A percentile compares a stretch with the other conserved stretches of the same genome.
phyloP scores from a whole-genome alignment of 2,797 vertebrate species.

The Scleropages formosus region DNA sequence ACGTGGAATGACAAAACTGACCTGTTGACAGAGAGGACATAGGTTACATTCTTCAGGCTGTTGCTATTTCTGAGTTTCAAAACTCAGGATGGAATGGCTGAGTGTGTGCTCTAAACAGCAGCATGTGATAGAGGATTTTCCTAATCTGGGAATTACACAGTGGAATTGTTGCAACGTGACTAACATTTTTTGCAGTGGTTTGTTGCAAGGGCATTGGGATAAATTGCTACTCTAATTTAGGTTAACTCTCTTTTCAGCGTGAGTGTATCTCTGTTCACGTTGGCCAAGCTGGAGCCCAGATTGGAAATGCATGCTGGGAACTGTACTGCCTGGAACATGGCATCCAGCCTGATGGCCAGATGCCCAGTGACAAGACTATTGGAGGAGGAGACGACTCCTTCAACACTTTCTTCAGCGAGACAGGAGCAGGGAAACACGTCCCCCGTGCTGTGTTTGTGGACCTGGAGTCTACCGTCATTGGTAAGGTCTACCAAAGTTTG shows the following conservation, averaged over 20 bases:
- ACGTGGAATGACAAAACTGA: not conserved
- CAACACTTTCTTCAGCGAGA: constrained; percentile 82
- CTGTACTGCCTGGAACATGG: constrained; percentile 72
- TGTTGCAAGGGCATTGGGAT: not conserved
- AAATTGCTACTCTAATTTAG: not conserved
- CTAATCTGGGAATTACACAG: not conserved
- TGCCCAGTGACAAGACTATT: constrained; percentile 65
- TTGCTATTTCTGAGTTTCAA: not conserved
- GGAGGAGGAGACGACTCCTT: constrained; percentile 75
- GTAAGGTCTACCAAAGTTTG: constrained; percentile 55
- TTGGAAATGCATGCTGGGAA: constrained; percentile 72
- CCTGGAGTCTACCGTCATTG: constrained; percentile 88
- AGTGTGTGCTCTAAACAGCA: not conserved
- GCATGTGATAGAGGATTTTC: not conserved
- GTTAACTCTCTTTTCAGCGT: constrained; percentile 46
- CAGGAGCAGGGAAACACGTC: constrained; percentile 81
- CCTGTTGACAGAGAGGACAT: not conserved
- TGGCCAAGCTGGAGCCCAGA: constrained; percentile 71
- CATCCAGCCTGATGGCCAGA: constrained; percentile 71
- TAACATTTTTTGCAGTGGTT: not conserved
- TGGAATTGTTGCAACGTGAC: not conserved
- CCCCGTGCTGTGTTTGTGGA: constrained; percentile 89
- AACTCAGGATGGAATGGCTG: not conserved
- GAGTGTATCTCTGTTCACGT: constrained; percentile 73
- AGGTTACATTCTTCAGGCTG: not conserved